These are phyloP conservation scores for Papio anubis DNA, from an alignment of 2,113 vertebrate species.

Conservation along the genomic window DNA sequence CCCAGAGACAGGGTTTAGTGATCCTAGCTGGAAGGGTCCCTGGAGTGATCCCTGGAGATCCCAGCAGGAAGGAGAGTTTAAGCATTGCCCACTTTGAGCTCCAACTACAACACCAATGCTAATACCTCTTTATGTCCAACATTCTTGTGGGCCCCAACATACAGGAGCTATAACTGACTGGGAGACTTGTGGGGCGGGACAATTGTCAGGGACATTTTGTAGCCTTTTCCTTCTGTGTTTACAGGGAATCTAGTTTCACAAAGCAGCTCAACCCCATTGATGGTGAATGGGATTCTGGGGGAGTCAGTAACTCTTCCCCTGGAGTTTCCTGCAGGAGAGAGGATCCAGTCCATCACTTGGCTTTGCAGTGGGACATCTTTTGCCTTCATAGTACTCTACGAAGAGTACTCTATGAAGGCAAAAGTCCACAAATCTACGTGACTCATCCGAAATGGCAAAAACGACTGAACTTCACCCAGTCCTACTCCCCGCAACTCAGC, in stretches of 20 bases:
- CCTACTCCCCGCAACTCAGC: conserved; percentile 28
- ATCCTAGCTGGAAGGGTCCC: not conserved
- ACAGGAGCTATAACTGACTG: not conserved
- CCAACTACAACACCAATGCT: not conserved
- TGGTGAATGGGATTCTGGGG: not conserved
- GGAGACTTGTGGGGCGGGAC: not conserved
- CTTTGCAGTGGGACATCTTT: not conserved
- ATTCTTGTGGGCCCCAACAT: no score
- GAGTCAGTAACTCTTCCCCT: conserved; percentile 26
- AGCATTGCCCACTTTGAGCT: not conserved
- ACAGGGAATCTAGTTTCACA: conserved; percentile 35
- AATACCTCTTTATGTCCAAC: not conserved
- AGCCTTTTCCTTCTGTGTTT: conserved; percentile 25
- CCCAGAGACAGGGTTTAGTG: not conserved
- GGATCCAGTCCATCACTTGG: not conserved
- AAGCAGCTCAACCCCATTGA: rapidly evolving
- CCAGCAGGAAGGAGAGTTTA: not conserved
- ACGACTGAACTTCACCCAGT: not conserved
- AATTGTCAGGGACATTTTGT: not conserved
- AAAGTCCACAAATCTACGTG: rapidly evolving
- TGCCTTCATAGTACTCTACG: not conserved
- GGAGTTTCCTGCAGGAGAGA: not conserved
- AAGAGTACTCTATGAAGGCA: rapidly evolving
- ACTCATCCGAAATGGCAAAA: rapidly evolving
- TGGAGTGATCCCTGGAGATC: not conserved